Conservation (phyloP, 1,140 invertebrate genomes). For the Solenopsis invicta region DNA sequence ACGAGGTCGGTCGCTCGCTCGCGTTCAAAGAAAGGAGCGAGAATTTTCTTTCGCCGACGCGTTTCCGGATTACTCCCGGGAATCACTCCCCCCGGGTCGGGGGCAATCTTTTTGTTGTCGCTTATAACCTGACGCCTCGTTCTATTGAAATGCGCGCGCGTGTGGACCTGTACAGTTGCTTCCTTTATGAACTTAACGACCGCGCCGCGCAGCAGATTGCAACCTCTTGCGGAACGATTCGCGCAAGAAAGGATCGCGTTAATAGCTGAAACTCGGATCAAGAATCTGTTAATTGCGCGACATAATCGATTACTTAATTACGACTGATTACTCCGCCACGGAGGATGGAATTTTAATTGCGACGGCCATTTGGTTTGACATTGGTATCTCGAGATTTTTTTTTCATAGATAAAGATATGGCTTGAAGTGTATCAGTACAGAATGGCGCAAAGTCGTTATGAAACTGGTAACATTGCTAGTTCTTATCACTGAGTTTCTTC, state of each 20-base stretch:
- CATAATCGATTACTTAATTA: not conserved
- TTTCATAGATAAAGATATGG: not conserved
- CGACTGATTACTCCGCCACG: not conserved
- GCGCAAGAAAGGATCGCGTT: not conserved
- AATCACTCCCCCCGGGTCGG: not conserved
- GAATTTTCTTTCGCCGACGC: constrained; percentile 15
- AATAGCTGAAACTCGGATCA: not conserved
- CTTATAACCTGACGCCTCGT: constrained; percentile 9
- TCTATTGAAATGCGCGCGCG: not conserved
- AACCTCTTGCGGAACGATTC: not conserved
- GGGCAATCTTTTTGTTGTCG: constrained; percentile 16
- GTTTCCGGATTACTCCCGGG: constrained; percentile 15
- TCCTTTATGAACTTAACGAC: constrained; percentile 37
- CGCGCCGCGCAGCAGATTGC: not conserved
- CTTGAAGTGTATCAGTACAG: not conserved
- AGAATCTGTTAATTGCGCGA: not conserved
- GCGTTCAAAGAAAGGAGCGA: not conserved
- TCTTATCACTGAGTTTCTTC: too few species aligned
- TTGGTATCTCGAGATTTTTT: not conserved
- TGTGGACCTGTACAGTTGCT: not conserved
- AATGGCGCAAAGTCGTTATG: not conserved
- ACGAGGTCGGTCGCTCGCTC: constrained; percentile 26
- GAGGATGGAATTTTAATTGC: not conserved
- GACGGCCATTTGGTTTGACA: not conserved
- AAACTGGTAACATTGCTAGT: too few species aligned